A percentile compares a stretch with the other conserved stretches of the same genome.
Conservation (phyloP, 2,888 invertebrate species). For the Hermaeophaga mercurialis region DNA sequence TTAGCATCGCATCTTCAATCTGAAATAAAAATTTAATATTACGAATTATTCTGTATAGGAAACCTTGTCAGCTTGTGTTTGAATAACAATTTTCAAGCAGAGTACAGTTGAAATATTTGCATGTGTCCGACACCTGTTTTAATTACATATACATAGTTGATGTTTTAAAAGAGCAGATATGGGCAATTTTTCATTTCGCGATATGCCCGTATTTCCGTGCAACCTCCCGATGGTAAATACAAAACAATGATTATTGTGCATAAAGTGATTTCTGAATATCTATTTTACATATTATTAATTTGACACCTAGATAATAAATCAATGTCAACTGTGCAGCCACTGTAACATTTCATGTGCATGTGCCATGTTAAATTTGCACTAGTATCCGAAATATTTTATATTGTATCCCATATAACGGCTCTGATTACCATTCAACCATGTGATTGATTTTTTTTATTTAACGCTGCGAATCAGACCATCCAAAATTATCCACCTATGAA, state of each 20-base stretch:
- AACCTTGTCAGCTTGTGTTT: no score
- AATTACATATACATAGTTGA: not conserved
- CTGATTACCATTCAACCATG: constrained; percentile 18
- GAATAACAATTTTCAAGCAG: no score
- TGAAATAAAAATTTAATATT: constrained; percentile 66
- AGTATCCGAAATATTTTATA: constrained; percentile 29
- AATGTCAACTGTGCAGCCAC: constrained; percentile 27
- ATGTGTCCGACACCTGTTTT: no score
- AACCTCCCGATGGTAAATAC: constrained; percentile 12
- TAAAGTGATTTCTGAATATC: constrained; percentile 23
- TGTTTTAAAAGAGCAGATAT: not conserved
- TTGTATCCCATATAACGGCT: constrained; percentile 21
- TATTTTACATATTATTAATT: constrained; percentile 28
- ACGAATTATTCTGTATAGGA: no score
- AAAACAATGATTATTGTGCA: constrained; percentile 21
- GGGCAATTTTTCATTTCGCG: constrained; percentile 8
- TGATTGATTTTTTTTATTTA: constrained; percentile 33
- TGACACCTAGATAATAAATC: constrained; percentile 29
- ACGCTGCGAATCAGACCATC: constrained; percentile 27
- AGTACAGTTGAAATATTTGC: no score
- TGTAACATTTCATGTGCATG: constrained; percentile 25
- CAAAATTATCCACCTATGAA: constrained; percentile 43
- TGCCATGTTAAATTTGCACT: constrained; percentile 28
- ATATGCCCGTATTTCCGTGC: constrained; percentile 11
- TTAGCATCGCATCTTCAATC: constrained; percentile 99